Base-by-base conservation (phyloP, 2,888 invertebrate genomes). In the Marronus borbonicus region DNA sequence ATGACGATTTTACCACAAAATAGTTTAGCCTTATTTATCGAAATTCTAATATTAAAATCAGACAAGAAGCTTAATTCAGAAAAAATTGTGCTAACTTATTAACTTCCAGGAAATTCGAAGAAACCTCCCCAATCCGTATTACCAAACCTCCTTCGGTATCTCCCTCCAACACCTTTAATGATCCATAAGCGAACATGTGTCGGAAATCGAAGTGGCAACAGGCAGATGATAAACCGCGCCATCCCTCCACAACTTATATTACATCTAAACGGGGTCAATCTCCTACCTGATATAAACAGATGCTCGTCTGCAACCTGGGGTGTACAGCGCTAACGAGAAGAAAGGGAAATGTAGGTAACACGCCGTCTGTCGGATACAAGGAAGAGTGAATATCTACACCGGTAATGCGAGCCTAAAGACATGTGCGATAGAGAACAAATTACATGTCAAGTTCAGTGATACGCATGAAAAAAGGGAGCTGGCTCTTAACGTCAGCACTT, bases 141-240 rank as follows among this genome's bases (percentile, higher is more conserved):
- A 12, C 44, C 8, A 44, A 44, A 44, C 44, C 44, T 44, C 12
- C 44, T 12, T 12, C 44, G 12, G 12, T 44, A 44, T 44, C 44
- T 44, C 44, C 8, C 2, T 44, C 44, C 12, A 44, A 44, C 44
- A 44, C 44, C 44, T 44, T 44, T 44, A 44, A 44, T 12, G 44
- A 44, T 44, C 8, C 55, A 17, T 5, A 20, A 20, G 20, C 55
- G 55, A 64, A 58, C 70, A 77, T 77, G 77, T 77, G 77, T 52
- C 70, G 77, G 64, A 77, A 70, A 70, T 69, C 77, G 76, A 77
- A 72, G 77, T 72, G 77, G 77, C 72, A 72, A 77, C 77, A 77
- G 77, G 70, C 77, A 77, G 64, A 70, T 77, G 70, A 77, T 76
- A 36, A 65, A 65, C 65, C 66, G 28, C 70, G 55, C 36, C 66